phyloP scores from a whole-genome alignment of 2,797 vertebrate genomes.

The Pipistrellus kuhlii region DNA sequence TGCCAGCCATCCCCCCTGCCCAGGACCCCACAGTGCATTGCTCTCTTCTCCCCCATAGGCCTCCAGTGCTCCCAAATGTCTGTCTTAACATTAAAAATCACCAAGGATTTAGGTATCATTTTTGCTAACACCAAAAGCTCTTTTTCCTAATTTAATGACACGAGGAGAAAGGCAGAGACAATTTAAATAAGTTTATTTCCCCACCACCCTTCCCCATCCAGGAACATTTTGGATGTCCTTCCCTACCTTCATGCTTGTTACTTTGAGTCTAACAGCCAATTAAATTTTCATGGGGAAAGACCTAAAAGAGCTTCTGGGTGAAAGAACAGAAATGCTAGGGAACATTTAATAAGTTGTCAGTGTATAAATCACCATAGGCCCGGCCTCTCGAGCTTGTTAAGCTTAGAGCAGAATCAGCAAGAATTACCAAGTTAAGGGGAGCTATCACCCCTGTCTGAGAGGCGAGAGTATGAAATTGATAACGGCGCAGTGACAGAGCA shows the following conservation, averaged over 20 bases:
- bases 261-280: constrained; percentile 65
- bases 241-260: constrained; percentile 50
- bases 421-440: neutral
- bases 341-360: constrained; percentile 62
- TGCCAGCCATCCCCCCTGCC: rapidly evolving
- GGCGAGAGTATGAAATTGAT: neutral
- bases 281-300: constrained; percentile 58
- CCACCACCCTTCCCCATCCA: too few relatives aligned
- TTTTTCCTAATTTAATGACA: constrained; percentile 4
- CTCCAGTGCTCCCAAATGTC: neutral
- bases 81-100: neutral
- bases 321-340: constrained; percentile 45
- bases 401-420: constrained; percentile 24
- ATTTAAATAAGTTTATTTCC: constrained; percentile 35
- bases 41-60: rapidly evolving
- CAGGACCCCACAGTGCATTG: rapidly evolving
- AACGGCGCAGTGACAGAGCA: neutral
- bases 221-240: constrained; percentile 53
- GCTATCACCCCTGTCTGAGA: neutral
- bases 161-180: constrained; percentile 30
- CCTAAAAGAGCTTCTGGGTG: neutral
- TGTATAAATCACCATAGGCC: constrained; percentile 31
- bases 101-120: constrained; percentile 8
- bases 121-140: neutral
- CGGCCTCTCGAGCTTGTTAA: constrained; percentile 34